These are phyloP conservation scores for Thecocarcelia acutangulata DNA, from an alignment of 2,888 invertebrate genomes.

Conservation along the genomic window DNA sequence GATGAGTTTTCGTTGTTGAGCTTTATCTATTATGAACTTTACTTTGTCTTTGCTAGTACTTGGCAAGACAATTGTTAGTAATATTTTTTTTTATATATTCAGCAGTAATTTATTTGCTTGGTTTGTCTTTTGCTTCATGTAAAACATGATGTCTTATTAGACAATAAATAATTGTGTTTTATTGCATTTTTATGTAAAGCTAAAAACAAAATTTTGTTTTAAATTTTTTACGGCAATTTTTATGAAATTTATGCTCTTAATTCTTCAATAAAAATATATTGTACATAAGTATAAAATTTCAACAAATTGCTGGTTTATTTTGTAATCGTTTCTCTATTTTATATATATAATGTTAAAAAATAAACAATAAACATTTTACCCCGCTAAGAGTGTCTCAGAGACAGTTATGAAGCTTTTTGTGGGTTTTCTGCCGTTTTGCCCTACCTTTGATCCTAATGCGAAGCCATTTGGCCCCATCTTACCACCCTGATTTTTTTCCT, in stretches of 20 bases:
- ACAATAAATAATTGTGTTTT: conserved; percentile 65
- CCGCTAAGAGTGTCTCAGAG: too few relatives aligned
- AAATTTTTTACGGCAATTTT: conserved; percentile 35
- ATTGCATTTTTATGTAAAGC: conserved; percentile 62
- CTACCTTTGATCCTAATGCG: too few relatives aligned
- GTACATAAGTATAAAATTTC: too few relatives aligned
- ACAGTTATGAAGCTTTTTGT: too few relatives aligned
- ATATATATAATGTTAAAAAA: too few relatives aligned
- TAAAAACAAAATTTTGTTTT: conserved; percentile 40
- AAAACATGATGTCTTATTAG: conserved; percentile 57
- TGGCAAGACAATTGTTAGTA: conserved; percentile 22
- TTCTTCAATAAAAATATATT: neutral
- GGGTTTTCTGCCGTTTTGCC: too few relatives aligned
- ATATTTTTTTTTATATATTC: too few relatives aligned
- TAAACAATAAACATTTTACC: too few relatives aligned
- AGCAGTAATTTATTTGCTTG: neutral
- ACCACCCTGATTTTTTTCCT: too few relatives aligned
- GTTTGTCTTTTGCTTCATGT: conserved; percentile 21
- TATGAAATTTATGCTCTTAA: conserved; percentile 38
- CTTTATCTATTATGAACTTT: conserved; percentile 46
- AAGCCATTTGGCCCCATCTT: too few relatives aligned
- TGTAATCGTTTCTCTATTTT: too few relatives aligned
- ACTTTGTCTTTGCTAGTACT: conserved; percentile 27
- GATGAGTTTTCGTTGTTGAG: conserved; percentile 29
- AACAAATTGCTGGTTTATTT: too few relatives aligned